Base-by-base conservation (phyloP, 2,797 vertebrate species). In the Melanotaenia pygmaea region DNA sequence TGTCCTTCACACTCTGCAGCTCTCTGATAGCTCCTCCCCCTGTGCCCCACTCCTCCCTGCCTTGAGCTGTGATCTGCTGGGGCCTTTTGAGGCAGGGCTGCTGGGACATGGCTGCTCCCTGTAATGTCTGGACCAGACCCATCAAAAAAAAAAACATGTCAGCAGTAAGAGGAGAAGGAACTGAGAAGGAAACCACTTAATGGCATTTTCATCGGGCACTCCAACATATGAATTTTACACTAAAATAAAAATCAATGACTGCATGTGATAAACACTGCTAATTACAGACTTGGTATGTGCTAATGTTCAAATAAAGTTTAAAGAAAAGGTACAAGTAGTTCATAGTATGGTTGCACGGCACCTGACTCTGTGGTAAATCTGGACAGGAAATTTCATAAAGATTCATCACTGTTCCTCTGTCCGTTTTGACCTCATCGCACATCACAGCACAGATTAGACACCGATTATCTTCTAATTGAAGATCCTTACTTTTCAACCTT, bases 1-100 rank as follows among this genome's bases (percentile, higher is more conserved):
- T 95, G 95, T 95, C 94, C 95, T 95, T 95, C 95, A 95, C 94
- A 95, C 95, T 94, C 93, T 93, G 94, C 92, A 91, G 93, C 92
- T 86, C 92, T 70, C 92, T 93, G 93, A 94, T 93, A 94, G 94
- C 94, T 94, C 93, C 94, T 93, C 92, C 93, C 91, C 93, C 87
- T 89, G 91, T 92, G 92, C 90, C 91, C 87, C 88, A 83, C 90
- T 90, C 91, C 92, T 90, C 93, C 92, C 92, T 86, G 89, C 91
- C 93, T 94, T 90, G 92, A 92, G 91, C 93, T 92, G 93, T 89
- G 90, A 91, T 93, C 89, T 94, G 92, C 92, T 86, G 89, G 87
- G 91, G 88, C 91, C 91, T 92, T 90, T 88, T 89, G 85, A 92
- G 89, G 85, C 83, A 85, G 87, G 88, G 89, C 88, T 85, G 74